A percentile compares a stretch with the other conserved stretches of the same genome.
Conservation (phyloP, 2,797 vertebrate genomes). For the Poeciliopsis turneri region DNA sequence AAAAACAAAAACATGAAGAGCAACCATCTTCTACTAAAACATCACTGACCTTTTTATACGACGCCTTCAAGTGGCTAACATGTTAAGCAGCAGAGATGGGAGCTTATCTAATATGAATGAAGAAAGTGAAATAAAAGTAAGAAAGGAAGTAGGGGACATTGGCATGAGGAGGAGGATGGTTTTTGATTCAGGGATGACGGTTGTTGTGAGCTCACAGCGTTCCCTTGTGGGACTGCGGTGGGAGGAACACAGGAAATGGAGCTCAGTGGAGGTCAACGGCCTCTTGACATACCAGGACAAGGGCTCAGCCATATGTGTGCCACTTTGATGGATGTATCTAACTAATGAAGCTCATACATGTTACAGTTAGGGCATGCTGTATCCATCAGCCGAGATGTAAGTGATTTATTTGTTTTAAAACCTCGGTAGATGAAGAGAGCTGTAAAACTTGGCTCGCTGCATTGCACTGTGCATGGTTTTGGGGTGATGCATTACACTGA, state of each 20-base stretch:
- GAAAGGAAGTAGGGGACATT: slow-evolving; percentile 48
- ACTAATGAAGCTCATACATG: slow-evolving; percentile 39
- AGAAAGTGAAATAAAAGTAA: slow-evolving; percentile 49
- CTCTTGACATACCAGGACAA: slow-evolving; percentile 65
- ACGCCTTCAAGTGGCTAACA: neutral
- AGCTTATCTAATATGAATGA: slow-evolving; percentile 19
- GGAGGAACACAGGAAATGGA: slow-evolving; percentile 66
- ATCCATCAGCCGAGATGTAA: slow-evolving; percentile 55
- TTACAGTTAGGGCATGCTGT: slow-evolving; percentile 56
- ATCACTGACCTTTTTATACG: neutral
- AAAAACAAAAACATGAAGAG: neutral
- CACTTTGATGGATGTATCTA: slow-evolving; percentile 52
- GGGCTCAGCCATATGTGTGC: slow-evolving; percentile 43
- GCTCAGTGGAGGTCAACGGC: slow-evolving; percentile 70
- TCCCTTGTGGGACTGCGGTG: slow-evolving; percentile 44
- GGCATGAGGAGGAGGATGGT: slow-evolving; percentile 41
- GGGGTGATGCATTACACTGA: slow-evolving; percentile 50
- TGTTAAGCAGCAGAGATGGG: slow-evolving; percentile 15
- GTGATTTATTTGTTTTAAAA: slow-evolving; percentile 55
- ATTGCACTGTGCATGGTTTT: slow-evolving; percentile 12
- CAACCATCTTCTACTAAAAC: neutral
- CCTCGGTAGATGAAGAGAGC: slow-evolving; percentile 15
- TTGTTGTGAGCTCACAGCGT: slow-evolving; percentile 50
- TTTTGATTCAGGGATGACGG: slow-evolving; percentile 48
- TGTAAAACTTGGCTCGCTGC: slow-evolving; percentile 37